Evolutionary conservation across 2,888 invertebrate genomes (phyloP).

Genomic region (Orgyia antiqua): DNA sequence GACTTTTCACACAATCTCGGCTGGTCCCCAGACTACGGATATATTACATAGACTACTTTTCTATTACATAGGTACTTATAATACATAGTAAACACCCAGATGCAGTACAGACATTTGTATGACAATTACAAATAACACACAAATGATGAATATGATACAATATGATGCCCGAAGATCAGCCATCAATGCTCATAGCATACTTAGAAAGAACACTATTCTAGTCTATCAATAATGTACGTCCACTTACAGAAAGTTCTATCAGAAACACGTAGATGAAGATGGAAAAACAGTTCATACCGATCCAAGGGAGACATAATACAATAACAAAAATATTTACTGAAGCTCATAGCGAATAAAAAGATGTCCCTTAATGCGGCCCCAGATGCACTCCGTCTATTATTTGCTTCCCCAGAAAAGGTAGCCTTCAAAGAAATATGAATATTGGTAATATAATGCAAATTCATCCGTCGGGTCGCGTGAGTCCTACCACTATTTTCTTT

Average conservation of each 20-base stretch:
- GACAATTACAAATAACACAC: too few relatives aligned
- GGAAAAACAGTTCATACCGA: constrained; percentile 35
- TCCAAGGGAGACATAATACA: constrained; percentile 47
- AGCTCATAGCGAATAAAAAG: constrained; percentile 68
- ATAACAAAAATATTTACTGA: constrained; percentile 75
- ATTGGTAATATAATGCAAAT: constrained; percentile 63
- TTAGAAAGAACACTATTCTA: too few relatives aligned
- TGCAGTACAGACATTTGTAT: too few relatives aligned
- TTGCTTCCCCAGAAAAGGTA: constrained; percentile 61
- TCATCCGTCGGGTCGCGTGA: constrained; percentile 38
- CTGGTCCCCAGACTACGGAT: too few relatives aligned
- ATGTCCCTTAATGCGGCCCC: constrained; percentile 72
- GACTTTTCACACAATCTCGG: too few relatives aligned
- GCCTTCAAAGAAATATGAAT: constrained; percentile 56
- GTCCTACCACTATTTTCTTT: constrained; percentile 48
- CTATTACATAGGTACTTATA: too few relatives aligned
- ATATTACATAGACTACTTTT: too few relatives aligned
- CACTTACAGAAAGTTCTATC: too few relatives aligned
- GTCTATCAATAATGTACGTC: constrained; percentile 9
- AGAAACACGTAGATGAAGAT: constrained; percentile 36
- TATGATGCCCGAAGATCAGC: too few relatives aligned
- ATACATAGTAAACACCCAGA: too few relatives aligned
- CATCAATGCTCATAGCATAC: too few relatives aligned
- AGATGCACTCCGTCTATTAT: constrained; percentile 72
- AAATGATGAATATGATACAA: too few relatives aligned